phyloP scores from a whole-genome alignment of 2,113 vertebrate species.

The Myiopsitta monachus region DNA sequence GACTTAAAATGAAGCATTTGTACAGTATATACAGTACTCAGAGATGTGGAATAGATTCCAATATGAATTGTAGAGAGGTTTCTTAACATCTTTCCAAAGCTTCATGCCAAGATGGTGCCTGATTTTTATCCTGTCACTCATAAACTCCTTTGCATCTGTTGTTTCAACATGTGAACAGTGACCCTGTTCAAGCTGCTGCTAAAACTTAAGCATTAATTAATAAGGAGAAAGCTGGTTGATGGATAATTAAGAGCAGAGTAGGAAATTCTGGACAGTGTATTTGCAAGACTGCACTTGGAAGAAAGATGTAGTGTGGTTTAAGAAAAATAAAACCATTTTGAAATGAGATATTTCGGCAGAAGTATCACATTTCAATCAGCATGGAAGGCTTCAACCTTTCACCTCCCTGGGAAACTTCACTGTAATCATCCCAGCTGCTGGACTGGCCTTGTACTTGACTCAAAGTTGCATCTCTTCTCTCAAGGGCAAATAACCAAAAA shows the following conservation, averaged over 20 bases:
- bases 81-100: slow-evolving; percentile 65
- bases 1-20: slow-evolving; percentile 67
- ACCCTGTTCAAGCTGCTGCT: slow-evolving; percentile 68
- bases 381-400: background rate
- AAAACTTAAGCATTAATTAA: slow-evolving; percentile 71
- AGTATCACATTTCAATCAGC: background rate
- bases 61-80: slow-evolving; percentile 58
- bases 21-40: slow-evolving; percentile 64
- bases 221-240: slow-evolving; percentile 45
- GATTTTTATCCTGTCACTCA: slow-evolving; percentile 72
- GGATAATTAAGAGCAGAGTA: slow-evolving; percentile 54
- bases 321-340: slow-evolving; percentile 1
- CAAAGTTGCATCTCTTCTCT: background rate
- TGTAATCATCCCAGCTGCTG: background rate
- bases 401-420: background rate
- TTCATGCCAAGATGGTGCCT: slow-evolving; percentile 65
- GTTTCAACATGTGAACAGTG: slow-evolving; percentile 63
- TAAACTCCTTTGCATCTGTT: slow-evolving; percentile 67
- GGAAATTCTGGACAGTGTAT: slow-evolving; percentile 43
- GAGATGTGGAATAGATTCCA: slow-evolving; percentile 59
- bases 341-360: background rate
- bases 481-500: background rate
- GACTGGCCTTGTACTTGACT: background rate
- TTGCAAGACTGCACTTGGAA: background rate
- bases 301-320: background rate